Percentiles rank a stretch among this genome's conserved stretches.
Evolutionary conservation across 92 coral and sea anemone species (phyloP).

Genomic region (Plumapathes pennacea): DNA sequence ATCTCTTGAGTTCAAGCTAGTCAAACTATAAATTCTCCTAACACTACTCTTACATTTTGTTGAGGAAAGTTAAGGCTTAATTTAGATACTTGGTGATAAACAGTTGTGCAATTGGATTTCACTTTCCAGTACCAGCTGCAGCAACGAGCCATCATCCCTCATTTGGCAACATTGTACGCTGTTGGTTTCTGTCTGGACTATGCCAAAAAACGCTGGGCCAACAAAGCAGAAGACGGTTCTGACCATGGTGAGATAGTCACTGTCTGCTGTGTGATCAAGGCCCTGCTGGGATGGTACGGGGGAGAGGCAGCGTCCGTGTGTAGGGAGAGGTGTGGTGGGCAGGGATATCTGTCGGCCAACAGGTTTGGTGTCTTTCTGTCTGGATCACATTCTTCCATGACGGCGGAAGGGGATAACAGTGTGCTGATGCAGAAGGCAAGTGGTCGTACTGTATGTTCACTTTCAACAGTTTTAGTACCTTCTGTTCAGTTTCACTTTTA

Average conservation of each 20-base stretch:
- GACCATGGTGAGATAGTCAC: slow-evolving; percentile 79
- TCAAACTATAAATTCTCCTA: no score
- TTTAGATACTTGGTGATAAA: no score
- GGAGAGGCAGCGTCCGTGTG: slow-evolving; percentile 67
- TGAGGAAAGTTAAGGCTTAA: no score
- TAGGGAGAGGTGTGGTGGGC: slow-evolving; percentile 89
- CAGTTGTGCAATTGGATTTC: no score
- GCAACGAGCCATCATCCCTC: slow-evolving; percentile 71
- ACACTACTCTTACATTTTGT: no score
- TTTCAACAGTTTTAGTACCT: background rate
- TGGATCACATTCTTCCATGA: slow-evolving; percentile 84
- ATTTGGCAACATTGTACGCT: slow-evolving; percentile 69
- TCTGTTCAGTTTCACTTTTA: background rate
- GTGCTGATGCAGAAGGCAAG: slow-evolving; percentile 78
- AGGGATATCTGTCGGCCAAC: slow-evolving; percentile 79
- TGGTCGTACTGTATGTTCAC: background rate
- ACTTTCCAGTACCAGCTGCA: slow-evolving; percentile 83
- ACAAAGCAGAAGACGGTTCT: slow-evolving; percentile 73
- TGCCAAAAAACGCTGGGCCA: slow-evolving; percentile 80
- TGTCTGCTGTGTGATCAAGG: slow-evolving; percentile 85
- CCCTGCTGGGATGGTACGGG: slow-evolving; percentile 78
- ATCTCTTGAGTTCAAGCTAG: no score
- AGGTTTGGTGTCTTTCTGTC: slow-evolving; percentile 73
- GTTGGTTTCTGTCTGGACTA: slow-evolving; percentile 67
- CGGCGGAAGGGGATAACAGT: slow-evolving; percentile 90